Base-by-base conservation (phyloP, 2,888 invertebrate species). In the Synergus itoensis region DNA sequence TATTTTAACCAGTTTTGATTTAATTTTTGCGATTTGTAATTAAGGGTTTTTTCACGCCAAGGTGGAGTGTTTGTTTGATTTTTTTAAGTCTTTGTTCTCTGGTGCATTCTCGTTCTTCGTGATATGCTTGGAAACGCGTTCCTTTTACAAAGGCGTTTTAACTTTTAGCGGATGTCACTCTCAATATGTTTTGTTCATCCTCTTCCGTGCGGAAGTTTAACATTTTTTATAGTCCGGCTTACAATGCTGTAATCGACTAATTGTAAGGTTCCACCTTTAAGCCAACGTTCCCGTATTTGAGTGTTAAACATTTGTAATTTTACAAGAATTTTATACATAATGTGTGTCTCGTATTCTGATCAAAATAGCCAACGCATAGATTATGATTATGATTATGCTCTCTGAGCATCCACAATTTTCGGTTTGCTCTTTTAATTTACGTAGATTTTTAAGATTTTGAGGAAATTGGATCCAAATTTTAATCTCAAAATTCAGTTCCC, bases 271-370 rank as follows among this genome's bases (percentile, higher is more conserved):
- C 12, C 53, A 73, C n/a, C 53, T 48, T 73, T 53, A 53, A 73
- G 16, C 53, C 53, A 67, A 41, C 14, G 67, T 67, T 67, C 21
- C n/a, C 36, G 36, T 73, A 53, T 36, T 73, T 73, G 40, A n/a
- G 48, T 73, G 73, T 73, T 48, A 7, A 73, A 53, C 45, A 67
- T 73, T 73, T 73, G 73, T 73, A 73, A 73, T 73, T 73, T 73
- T 73, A 73, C 73, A 73, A 73, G 53, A 53, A 73, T 73, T 73
- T 73, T 73, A 73, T 73, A 73, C 73, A 48, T 69, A 69, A 53
- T 73, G 53, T 57, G 53, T 73, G 53, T 53, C n/a, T 65, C 40
- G 53, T 73, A 73, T 73, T 57, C 12, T 73, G 53, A 73, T 73
- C 28, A 69, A 45, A 57, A 28, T 73, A 73, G 73, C 36, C 5